A percentile compares a stretch with the other conserved stretches of the same genome.
Evolutionary conservation across 2,113 vertebrate species (phyloP).

Genomic region (Tetraodon nigroviridis): DNA sequence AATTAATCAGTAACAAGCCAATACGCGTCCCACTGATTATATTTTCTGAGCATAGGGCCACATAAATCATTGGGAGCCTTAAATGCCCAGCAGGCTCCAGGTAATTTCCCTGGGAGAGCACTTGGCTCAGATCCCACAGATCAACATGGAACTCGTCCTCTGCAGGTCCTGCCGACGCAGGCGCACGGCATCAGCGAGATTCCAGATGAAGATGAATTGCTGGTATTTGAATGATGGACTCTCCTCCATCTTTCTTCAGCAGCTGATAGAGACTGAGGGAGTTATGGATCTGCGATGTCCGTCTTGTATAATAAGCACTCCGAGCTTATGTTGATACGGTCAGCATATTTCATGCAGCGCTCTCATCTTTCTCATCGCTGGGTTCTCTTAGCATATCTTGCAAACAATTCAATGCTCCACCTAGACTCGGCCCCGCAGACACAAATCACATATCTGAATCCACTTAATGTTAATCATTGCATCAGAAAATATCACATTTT

Average conservation of each 20-base stretch:
- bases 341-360: conserved; percentile 16
- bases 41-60: conserved; percentile 52
- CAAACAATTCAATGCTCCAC: not conserved
- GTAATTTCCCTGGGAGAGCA: conserved; percentile 51
- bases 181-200: conserved; percentile 9
- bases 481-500: not conserved
- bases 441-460: not conserved
- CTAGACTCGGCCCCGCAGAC: not conserved
- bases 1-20: conserved; percentile 63
- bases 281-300: conserved; percentile 11
- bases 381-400: conserved; percentile 1
- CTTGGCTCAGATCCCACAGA: conserved; percentile 46
- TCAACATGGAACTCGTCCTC: conserved; percentile 43
- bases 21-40: conserved; percentile 50
- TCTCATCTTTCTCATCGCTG: conserved; percentile 5
- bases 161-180: conserved; percentile 30
- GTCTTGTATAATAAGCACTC: conserved; percentile 15
- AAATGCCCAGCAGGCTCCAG: conserved; percentile 51
- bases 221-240: conserved; percentile 41
- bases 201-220: conserved; percentile 40
- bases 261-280: conserved; percentile 34
- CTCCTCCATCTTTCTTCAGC: conserved; percentile 28
- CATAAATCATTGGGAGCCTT: conserved; percentile 65
- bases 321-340: conserved; percentile 6
- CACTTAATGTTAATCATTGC: not conserved